Evolutionary conservation across 2,113 vertebrate species (phyloP), one percentile per base, ranked within the genome.

Genomic region (Candoia aspera): DNA sequence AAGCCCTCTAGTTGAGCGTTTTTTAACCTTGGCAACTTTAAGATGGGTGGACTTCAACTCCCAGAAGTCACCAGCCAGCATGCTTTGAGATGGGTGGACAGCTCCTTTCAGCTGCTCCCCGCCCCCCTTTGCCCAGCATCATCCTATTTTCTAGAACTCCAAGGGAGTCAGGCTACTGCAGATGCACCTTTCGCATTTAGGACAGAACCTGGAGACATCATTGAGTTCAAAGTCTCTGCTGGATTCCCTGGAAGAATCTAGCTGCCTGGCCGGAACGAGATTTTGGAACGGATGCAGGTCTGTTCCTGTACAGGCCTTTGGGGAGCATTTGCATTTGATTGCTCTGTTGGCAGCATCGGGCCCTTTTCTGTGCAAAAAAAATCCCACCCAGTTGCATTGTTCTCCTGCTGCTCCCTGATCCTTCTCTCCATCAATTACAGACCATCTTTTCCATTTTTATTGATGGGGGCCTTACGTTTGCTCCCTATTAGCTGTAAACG

Each of bases 401-500:
- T 55, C 33, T 37, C 84, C 68, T 62, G 29, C 42, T 53, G 9
- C 26, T 92, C 84, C 91, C 13, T 12, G 24, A 83, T 24, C 0
- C 23, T 5, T 8, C 42, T 57, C 87, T 64, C 42, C 2, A 86
- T 86, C 88, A 46, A 87, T 68, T 57, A 68, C 24, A 17, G 26
- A n/a, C 13, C 11, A 55, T 29, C 55, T 87, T 92, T 90, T 87
- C 84, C 21, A 37, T 21, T 93, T 90, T 87, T 87, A 58, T 55
- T 29, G 29, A 87, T 21, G 2, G 26, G 53, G 68, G 68, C 55
- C 42, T 87, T 26, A 87, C 26, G 10, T 85, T 86, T 57, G 87
- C 64, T 83, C 84, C 17, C 54, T 53, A 26, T 62, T 90, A 60
- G 24, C 42, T 4, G 6, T 42, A 62, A 90, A 84, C 54, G 54